Evolutionary conservation across 2,797 vertebrate species (phyloP), one percentile per base, ranked within the genome.

Genomic region (Microhierax caerulescens): DNA sequence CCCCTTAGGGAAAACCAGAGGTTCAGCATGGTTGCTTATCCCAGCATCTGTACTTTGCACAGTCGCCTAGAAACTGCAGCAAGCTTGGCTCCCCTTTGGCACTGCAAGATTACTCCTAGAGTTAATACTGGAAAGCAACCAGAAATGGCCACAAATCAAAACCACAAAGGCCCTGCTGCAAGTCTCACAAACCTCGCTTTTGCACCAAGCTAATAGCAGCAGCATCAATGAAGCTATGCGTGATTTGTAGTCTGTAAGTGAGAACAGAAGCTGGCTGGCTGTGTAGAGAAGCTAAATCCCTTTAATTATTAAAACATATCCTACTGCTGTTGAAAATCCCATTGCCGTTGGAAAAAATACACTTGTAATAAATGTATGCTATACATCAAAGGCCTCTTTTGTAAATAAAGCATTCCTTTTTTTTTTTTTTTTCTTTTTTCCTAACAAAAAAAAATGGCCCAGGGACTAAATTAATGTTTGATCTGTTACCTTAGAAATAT

Each of bases 221-320:
- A 61, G 54, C 79, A 82, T 85, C 80, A 54, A 64, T 67, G 63
- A 89, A 91, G 87, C 53, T 85, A 73, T 74, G 84, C 10, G 4
- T 96, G 93, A 93, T 95, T 95, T 94, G 88, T 87, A 93, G 86
- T 48, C 92, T 94, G 70, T 90, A 94, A 92, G 95, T 87, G 90
- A 96, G 93, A 97, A 96, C 96, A 97, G 95, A 95, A 96, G 93
- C 90, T 87, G 90, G 63, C 63, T 1, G 77, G 4, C 88, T 87
- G 48, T 47, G 57, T 48, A 83, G 81, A 75, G 84, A 96, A 92
- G 94, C 53, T 87, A 93, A 96, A 95, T 95, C 92, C 88, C 74
- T 92, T 95, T 95, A 95, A 96, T 97, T 95, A 96, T 89, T 95
- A 96, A 96, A 97, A 96, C 92, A 97, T 92, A 96, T 74, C 88